These are phyloP conservation scores for Neoaliturus tenellus DNA, from an alignment of 2,888 invertebrate species.

Conservation along the genomic window DNA sequence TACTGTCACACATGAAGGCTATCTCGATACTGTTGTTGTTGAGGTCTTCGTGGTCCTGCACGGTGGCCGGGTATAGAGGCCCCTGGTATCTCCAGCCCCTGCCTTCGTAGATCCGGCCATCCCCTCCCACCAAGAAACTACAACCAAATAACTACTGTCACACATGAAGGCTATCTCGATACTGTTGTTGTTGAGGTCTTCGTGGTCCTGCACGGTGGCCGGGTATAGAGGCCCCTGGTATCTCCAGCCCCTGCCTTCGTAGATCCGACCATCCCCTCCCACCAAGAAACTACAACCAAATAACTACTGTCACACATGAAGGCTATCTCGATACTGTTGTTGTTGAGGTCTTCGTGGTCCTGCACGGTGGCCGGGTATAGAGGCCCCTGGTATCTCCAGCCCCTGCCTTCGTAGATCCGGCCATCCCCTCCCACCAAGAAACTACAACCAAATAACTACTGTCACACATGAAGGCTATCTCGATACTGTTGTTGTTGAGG, in stretches of 20 bases:
- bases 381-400: neutral
- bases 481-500: neutral
- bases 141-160: too few relatives aligned
- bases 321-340: too few relatives aligned
- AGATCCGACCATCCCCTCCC: neutral
- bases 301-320: too few relatives aligned
- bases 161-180: too few relatives aligned
- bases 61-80: neutral
- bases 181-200: neutral
- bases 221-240: neutral
- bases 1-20: too few relatives aligned
- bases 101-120: neutral
- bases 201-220: neutral
- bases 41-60: neutral
- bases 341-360: neutral
- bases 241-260: neutral
- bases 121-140: conserved; percentile 1
- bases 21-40: too few relatives aligned
- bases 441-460: too few relatives aligned
- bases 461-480: too few relatives aligned
- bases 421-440: conserved; percentile 1
- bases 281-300: neutral
- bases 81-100: neutral
- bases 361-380: neutral
- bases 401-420: neutral